Base-by-base conservation (phyloP, 2,888 invertebrate species). In the Conus canariensis region DNA sequence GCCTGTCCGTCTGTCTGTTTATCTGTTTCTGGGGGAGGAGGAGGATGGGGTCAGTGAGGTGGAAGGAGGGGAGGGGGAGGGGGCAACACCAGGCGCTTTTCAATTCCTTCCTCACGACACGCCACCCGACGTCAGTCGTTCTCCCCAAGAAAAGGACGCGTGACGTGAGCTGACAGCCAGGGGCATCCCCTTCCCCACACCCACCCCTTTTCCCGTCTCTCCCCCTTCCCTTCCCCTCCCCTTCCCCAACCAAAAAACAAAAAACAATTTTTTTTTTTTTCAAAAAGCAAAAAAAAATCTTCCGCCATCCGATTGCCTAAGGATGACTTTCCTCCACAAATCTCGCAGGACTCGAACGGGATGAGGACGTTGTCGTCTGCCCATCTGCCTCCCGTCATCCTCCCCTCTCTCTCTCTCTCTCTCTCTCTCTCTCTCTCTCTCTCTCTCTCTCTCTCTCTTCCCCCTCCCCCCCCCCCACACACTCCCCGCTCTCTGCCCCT, bases 401-500 rank as follows among this genome's bases (percentile, higher is more conserved):
- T 16, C 16, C 60, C 16, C 60, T 2, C 7, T 2, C 60, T 2
- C 60, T 6, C 60, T 2, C 8, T 6, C 60, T 6, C 60, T 60
- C 30, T 3, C 45, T 30, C 70, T 67, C 9, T 89, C 89, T 85
- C 85, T 64, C 85, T 83, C 56, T 89, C 70, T 89, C 85, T 70
- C 64, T 89, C 58, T 89, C n/a, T 70, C 60, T 82, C 88, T 88
- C 83, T 88, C 3, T 30, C 25, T 83, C 60, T 77, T 56, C 30
- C 74, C 58, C 74, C 56, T 58, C 25, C 88, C 88, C 45, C 77
- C 30, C 80, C 67, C 45, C 45, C 45, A 45, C 45, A 45, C 45
- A 45, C 45, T 45, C 56, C 60, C 64, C 82, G 86, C 88, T 86
- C 85, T 59, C 90, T 90, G 80, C 67, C 59, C 25, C 83, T 90